These are phyloP conservation scores for Thysanoteuthis rhombus DNA, from an alignment of 2,888 invertebrate species.

Conservation along the genomic window DNA sequence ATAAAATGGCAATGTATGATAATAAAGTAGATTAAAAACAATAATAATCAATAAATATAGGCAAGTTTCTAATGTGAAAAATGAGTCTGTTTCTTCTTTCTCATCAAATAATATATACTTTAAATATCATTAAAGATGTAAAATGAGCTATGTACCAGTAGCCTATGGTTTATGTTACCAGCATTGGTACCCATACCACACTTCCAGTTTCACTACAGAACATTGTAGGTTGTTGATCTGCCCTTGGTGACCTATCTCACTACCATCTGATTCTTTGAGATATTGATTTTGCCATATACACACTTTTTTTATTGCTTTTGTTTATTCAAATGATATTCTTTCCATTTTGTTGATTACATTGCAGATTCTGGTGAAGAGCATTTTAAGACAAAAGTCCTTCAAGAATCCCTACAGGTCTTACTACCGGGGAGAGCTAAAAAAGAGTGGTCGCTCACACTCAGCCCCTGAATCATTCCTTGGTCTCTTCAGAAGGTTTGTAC, in stretches of 20 bases:
- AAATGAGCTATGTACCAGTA: no score
- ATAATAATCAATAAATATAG: no score
- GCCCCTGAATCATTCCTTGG: slow-evolving; percentile 72
- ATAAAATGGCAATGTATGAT: no score
- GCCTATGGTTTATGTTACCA: no score
- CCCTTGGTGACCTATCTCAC: not conserved
- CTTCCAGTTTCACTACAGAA: not conserved
- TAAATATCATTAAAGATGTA: no score
- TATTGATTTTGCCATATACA: not conserved
- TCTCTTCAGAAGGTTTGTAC: slow-evolving; percentile 54
- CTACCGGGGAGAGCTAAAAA: slow-evolving; percentile 69
- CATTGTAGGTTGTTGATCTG: not conserved
- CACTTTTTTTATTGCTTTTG: not conserved
- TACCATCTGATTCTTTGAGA: slow-evolving; percentile 16
- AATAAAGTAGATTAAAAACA: no score
- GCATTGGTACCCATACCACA: no score
- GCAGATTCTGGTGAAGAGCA: slow-evolving; percentile 91
- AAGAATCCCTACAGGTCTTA: slow-evolving; percentile 73
- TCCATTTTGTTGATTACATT: slow-evolving; percentile 36
- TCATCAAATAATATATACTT: no score
- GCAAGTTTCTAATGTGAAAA: no score
- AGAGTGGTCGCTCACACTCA: slow-evolving; percentile 79
- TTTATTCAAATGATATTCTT: not conserved
- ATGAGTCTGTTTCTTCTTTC: no score
- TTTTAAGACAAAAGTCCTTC: slow-evolving; percentile 95